Base-by-base conservation (phyloP, 2,888 invertebrate species). In the Epicampocera succincta region DNA sequence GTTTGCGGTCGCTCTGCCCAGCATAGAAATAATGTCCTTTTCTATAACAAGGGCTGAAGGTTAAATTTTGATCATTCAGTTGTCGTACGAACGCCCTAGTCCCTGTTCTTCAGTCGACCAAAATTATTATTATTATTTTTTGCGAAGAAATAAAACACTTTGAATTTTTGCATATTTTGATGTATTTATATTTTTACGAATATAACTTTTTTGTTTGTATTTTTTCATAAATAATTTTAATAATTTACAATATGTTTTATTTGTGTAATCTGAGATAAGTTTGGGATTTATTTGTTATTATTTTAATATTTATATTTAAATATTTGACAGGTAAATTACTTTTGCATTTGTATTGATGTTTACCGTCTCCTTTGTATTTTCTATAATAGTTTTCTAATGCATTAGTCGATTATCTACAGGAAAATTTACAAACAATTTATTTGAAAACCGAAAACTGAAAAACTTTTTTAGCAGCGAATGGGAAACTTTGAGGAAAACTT, bases 201-300 rank as follows among this genome's bases (percentile, higher is more conserved):
- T 76, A 81, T 83, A 84, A 71, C 76, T 68, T 76, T 81, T 58
- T 84, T 78, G 40, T 54, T 63, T 84, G 83, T 68, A 68, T 61
- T 61, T 72, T 21, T 68, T 75, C 85, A 85, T 76, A 83, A 74
- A 82, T 84, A 86, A 74, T 84, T 85, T 87, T 84, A 84, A 63
- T 80, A 84, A 84, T 84, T 81, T 84, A 84, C 81, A 84, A 71
- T 78, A 71, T 71, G 71, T 11, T 78, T 78, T 72, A 78, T 75
- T 19, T 75, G 60, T 61, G 65, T 78, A 66, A 71, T 78, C 74
- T 82, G 78, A 82, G 82, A 78, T 82, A 74, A 82, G 65, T 78
- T 78, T 78, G 66, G 52, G 48, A 6, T 76, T 66, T 42, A 60
- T 66, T 72, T 50, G 17, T 78, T 44, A 71, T 82, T 60, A 75